phyloP scores from a whole-genome alignment of 2,113 vertebrate species.

The human (Homo sapiens) region DNA sequence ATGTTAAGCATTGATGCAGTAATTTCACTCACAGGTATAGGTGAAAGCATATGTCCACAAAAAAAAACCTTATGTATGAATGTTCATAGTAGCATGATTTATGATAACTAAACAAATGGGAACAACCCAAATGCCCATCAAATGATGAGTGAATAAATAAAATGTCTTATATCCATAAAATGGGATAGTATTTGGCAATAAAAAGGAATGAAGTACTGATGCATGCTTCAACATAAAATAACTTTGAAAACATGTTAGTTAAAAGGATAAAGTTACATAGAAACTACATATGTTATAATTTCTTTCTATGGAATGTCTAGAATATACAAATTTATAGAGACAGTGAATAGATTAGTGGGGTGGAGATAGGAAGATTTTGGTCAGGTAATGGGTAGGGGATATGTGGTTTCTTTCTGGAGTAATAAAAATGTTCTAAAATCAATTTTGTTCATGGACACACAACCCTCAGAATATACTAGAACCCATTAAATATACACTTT shows the following conservation, averaged over 20 bases:
- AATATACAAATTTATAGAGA: neutral
- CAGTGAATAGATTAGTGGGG: neutral
- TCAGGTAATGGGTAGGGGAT: neutral
- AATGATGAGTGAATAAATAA: neutral
- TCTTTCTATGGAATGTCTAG: neutral
- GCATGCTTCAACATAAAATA: neutral
- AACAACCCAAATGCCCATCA: neutral
- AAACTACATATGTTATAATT: neutral
- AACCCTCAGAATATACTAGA: neutral
- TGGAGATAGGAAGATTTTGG: neutral
- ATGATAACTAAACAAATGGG: neutral
- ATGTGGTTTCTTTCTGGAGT: neutral
- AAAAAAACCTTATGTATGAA: neutral
- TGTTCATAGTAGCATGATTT: neutral
- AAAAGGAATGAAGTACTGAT: neutral
- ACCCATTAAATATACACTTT: neutral
- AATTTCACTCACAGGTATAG: neutral
- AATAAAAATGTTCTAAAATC: neutral
- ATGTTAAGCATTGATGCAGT: neutral
- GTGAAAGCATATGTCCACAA: neutral
- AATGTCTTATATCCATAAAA: neutral
- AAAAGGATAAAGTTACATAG: neutral
- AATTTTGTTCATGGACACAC: neutral
- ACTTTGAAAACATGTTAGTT: neutral
- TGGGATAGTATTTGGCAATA: neutral